phyloP scores from a whole-genome alignment of 1,140 invertebrate species.

The Philopotamus ludificatus region DNA sequence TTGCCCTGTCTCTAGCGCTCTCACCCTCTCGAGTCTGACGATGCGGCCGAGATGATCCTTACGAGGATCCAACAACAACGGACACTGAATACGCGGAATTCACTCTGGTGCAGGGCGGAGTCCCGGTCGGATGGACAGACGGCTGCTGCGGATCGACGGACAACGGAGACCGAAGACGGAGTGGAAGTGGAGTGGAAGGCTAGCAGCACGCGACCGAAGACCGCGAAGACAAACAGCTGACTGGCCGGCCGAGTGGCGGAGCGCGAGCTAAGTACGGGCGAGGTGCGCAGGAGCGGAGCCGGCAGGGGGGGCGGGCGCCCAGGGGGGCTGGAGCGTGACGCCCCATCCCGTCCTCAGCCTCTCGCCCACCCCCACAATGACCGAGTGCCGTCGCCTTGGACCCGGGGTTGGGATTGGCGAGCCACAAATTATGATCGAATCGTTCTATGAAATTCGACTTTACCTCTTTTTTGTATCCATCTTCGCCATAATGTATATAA shows the following conservation, averaged over 20 bases:
- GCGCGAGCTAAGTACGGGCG: constrained; percentile 15
- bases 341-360: not conserved
- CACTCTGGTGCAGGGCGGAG: too few relatives aligned
- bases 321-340: not conserved
- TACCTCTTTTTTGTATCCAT: too few relatives aligned
- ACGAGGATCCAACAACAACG: not conserved
- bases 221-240: constrained; percentile 22
- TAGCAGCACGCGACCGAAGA: not conserved
- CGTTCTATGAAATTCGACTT: too few relatives aligned
- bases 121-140: not conserved
- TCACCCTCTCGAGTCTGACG: not conserved
- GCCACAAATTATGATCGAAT: too few relatives aligned
- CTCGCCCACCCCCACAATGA: constrained; percentile 3
- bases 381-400: too few relatives aligned
- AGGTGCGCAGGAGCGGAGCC: constrained; percentile 14
- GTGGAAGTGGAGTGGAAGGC: not conserved
- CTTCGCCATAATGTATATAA: too few relatives aligned
- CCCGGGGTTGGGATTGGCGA: too few relatives aligned
- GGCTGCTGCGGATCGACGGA: not conserved
- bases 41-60: not conserved
- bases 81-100: not conserved
- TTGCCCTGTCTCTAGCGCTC: not conserved
- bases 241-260: constrained; percentile 2
- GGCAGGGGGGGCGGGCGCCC: not conserved
- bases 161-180: not conserved